These are phyloP conservation scores for Heterotilapia buettikoferi DNA, from an alignment of 2,113 vertebrate genomes.

Conservation along the genomic window DNA sequence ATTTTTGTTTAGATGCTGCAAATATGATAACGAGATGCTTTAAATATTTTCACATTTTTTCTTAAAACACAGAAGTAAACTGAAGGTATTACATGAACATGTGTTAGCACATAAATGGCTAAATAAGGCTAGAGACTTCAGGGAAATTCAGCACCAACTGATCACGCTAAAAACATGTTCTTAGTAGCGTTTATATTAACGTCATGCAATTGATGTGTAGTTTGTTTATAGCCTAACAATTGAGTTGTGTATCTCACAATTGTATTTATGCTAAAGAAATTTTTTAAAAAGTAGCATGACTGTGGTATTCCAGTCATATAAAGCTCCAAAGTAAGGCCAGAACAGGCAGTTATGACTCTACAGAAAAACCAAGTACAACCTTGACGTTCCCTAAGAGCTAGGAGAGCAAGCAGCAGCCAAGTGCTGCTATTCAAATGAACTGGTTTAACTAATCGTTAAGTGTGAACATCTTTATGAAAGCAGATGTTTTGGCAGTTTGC, in stretches of 20 bases:
- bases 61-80: not conserved
- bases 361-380: not conserved
- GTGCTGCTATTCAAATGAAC: not conserved
- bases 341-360: not conserved
- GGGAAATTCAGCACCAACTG: not conserved
- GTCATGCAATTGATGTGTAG: not conserved
- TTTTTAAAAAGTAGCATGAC: accelerated
- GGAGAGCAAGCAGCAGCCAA: not conserved
- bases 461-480: not conserved
- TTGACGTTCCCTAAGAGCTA: not conserved
- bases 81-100: not conserved
- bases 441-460: not conserved
- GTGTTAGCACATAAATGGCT: not conserved
- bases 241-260: not conserved
- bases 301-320: not conserved
- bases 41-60: not conserved
- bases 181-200: not conserved
- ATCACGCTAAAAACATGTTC: not conserved
- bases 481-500: not conserved
- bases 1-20: not conserved
- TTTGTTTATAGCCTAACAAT: not conserved
- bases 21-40: not conserved
- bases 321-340: not conserved
- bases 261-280: not conserved
- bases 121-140: not conserved